Evolutionary conservation across 2,113 vertebrate species (phyloP), one percentile per base, ranked within the genome.

Genomic region (Chionis minor): DNA sequence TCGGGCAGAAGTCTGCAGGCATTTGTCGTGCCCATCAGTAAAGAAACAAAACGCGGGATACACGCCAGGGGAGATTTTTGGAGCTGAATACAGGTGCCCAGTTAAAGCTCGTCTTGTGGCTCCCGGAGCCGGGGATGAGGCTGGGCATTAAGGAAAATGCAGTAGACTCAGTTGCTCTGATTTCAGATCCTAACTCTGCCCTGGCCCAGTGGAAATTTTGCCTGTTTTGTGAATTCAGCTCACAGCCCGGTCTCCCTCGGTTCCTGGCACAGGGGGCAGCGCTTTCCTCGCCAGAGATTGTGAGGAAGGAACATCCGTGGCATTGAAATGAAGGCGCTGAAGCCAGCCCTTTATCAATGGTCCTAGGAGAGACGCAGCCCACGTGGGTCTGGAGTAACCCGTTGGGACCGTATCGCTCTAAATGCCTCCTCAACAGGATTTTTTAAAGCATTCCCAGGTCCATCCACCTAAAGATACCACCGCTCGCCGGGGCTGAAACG

Each of bases 191-290:
- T 52, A 2, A 1, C 82, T 65, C 49, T 3, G 75, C 88, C 63
- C 11, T 1, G 2, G 65, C 79, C 92, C 89, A 95, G 94, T 97
- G 96, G 96, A 96, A 97, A 97, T 95, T 96, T 97, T 97, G 89
- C 78, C 85, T 7, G 1, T 30, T 14, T 95, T 97, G 81, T 89
- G 81, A 26, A 97, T 97, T 96, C 96, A 81, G 93, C 89, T 96
- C 97, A 97, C 95, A 67, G 81, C 92, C 79, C 20, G 9, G 69
- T 59, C 78, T 83, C 91, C 88, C 81, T 67, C 44, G 59, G 92
- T 47, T 93, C 94, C 93, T 97, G 96, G 96, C 96, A 97, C 91
- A 27, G 82, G 80, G 75, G 16, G 81, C 92, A 38, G 92, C 62
- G 30, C 87, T 94, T 88, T 85, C 49, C 90, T 59, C 23, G 96